Conservation (phyloP, 2,797 vertebrate genomes). For the Mareca penelope region DNA sequence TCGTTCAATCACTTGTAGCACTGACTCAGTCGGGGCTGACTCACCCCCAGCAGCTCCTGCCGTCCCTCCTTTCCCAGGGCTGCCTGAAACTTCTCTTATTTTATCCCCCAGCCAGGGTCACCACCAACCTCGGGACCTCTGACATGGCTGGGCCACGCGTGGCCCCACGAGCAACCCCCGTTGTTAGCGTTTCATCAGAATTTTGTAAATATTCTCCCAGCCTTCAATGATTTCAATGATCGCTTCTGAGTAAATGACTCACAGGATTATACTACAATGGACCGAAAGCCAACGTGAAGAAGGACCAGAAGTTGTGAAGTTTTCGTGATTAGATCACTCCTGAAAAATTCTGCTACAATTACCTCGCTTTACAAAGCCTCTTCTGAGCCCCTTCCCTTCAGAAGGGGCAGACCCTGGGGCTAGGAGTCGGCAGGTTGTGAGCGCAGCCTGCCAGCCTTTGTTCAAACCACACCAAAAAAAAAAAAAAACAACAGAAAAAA, state of each 20-base stretch:
- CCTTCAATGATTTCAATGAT: fast-evolving
- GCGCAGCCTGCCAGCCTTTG: fast-evolving
- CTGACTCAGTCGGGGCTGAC: background rate
- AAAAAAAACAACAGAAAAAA: background rate
- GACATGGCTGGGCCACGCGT: fast-evolving
- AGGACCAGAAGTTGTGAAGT: background rate
- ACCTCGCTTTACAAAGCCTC: background rate
- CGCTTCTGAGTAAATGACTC: background rate
- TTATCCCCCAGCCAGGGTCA: background rate
- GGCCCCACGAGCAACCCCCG: background rate
- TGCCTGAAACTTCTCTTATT: background rate
- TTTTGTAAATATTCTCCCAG: fast-evolving
- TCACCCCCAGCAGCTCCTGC: background rate
- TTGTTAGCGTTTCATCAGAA: fast-evolving
- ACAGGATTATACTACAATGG: fast-evolving
- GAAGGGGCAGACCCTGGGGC: background rate
- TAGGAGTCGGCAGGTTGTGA: background rate
- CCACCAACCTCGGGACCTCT: fast-evolving
- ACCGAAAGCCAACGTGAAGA: fast-evolving
- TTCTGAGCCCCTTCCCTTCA: background rate
- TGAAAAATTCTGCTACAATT: background rate
- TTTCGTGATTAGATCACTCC: background rate
- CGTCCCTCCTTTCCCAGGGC: fast-evolving
- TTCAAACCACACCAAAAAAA: background rate
- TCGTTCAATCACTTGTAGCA: background rate